Evolutionary conservation across 2,113 vertebrate species (phyloP), one percentile per base, ranked within the genome.

Genomic region (Nettapus auritus): DNA sequence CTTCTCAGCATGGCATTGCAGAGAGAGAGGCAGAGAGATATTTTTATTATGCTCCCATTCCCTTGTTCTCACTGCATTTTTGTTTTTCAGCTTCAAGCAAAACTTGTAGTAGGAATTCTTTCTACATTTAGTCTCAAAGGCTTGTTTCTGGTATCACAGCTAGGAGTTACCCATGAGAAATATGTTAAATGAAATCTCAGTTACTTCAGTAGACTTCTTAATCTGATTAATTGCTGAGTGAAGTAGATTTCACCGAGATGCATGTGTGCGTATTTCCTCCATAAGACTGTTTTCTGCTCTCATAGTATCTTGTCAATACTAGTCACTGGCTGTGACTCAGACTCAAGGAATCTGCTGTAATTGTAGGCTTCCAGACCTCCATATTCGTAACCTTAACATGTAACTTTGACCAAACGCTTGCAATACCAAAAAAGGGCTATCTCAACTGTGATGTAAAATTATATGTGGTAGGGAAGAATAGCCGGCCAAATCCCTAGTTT

Each of bases 181-280:
- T 42, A 11, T 79, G n/a, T 80, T 93, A 93, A 93, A 93, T 79
- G 66, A 88, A 81, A 68, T 92, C 70, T 93, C 0, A 0, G 44
- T 93, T 93, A 59, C 80, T 89, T 93, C 86, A 76, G 44, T 75
- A 62, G 40, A 22, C 11, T 79, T 76, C 69, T 79, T 92, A 77
- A 80, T 92, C 81, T 80, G 67, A 89, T 94, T 94, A 95, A 93
- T 92, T 89, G 50, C 59, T 74, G 48, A 75, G 28, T 52, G 46
- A 89, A 90, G 63, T 59, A 86, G 83, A 80, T 90, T 92, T 92
- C 74, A 87, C 62, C 16, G 22, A 82, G 70, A 77, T 57, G 82
- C 3, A 2, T 34, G 5, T 10, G 13, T 70, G 11, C 59, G 10
- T 68, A 34, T 88, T 15, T 18, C 11, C 50, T 79, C 53, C 10